Evolutionary conservation across 2,113 vertebrate genomes (phyloP).

Genomic region (Tichodroma muraria): DNA sequence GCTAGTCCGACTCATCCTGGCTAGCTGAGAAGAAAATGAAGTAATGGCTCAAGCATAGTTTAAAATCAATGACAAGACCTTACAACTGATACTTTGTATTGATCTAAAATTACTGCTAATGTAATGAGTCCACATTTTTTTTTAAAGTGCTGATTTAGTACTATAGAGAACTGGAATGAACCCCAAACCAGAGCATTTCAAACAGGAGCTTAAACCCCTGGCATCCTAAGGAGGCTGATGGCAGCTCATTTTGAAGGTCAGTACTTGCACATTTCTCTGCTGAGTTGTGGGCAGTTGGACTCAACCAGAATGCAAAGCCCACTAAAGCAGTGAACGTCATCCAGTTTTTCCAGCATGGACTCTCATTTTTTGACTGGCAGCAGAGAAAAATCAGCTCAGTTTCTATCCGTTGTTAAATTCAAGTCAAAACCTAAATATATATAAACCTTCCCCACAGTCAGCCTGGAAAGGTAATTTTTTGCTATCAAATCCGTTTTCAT

Average conservation of each 20-base stretch:
- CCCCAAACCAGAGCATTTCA: neutral
- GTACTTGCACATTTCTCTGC: neutral
- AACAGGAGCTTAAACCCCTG: neutral
- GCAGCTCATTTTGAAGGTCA: neutral
- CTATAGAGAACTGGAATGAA: neutral
- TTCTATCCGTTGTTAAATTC: neutral
- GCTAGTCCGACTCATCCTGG: neutral
- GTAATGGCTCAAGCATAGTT: neutral
- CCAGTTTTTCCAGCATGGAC: neutral
- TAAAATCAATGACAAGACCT: neutral
- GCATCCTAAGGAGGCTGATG: neutral
- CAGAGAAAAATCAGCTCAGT: neutral
- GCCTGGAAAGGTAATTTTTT: neutral
- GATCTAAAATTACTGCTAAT: neutral
- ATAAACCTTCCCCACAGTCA: neutral
- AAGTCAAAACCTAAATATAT: neutral
- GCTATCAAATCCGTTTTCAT: neutral
- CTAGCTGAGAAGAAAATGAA: neutral
- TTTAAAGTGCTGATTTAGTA: neutral
- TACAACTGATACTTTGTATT: neutral
- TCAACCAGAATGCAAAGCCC: neutral
- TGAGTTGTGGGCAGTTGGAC: neutral
- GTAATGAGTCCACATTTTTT: neutral
- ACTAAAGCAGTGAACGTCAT: neutral
- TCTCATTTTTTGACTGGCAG: neutral